phyloP scores from a whole-genome alignment of 2,797 vertebrate genomes.

The Mus caroli region DNA sequence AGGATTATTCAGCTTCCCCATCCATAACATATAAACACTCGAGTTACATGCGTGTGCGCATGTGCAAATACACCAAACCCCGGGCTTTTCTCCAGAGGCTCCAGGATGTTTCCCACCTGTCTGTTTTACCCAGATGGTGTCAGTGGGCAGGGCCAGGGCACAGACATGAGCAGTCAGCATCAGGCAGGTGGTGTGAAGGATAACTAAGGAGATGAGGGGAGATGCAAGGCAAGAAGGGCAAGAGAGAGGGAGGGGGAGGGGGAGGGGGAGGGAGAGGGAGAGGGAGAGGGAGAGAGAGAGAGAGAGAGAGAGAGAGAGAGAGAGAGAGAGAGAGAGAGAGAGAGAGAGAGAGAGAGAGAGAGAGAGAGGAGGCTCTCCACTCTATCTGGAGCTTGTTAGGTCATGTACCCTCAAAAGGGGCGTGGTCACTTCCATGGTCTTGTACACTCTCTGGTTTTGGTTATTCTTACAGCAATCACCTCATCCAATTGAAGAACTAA shows the following conservation, averaged over 20 bases:
- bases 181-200: not conserved
- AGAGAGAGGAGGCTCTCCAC: not conserved
- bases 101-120: not conserved
- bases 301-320: no score
- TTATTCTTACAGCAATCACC: not conserved
- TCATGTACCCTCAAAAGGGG: not conserved
- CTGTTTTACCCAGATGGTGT: not conserved
- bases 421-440: not conserved
- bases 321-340: not conserved
- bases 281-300: no score
- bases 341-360: no score
- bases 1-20: not conserved
- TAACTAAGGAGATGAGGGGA: not conserved
- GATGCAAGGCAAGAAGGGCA: not conserved
- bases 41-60: not conserved
- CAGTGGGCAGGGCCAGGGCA: not conserved
- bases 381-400: not conserved
- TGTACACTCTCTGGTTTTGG: not conserved
- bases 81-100: not conserved
- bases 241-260: no score
- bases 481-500: not conserved
- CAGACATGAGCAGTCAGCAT: not conserved
- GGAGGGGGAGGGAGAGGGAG: fast-evolving
- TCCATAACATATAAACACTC: not conserved
- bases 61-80: not conserved